These are phyloP conservation scores for Anagrus nilaparvatae DNA, from an alignment of 1,140 invertebrate species.

Conservation along the genomic window DNA sequence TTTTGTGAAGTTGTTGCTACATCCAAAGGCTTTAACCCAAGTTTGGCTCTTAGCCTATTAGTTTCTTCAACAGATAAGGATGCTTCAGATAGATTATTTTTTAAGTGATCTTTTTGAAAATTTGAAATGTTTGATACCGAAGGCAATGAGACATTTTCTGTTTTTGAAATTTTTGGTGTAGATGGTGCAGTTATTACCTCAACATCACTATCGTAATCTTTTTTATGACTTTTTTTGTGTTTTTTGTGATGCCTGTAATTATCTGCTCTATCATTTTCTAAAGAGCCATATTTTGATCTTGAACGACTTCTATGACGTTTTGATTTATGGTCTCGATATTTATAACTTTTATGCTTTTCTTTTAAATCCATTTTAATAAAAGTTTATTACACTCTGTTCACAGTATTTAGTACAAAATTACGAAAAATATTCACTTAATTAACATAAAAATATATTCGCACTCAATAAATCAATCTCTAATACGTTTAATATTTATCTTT, in stretches of 20 bases:
- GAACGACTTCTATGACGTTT: slow-evolving; percentile 44
- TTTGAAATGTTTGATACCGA: slow-evolving; percentile 36
- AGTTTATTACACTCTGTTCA: too few species aligned
- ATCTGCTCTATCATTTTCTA: slow-evolving; percentile 39
- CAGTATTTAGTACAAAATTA: too few species aligned
- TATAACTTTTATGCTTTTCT: slow-evolving; percentile 44
- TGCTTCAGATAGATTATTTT: slow-evolving; percentile 41
- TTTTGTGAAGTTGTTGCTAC: slow-evolving; percentile 40
- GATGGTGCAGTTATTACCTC: slow-evolving; percentile 33
- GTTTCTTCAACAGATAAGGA: slow-evolving; percentile 81
- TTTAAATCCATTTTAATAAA: slow-evolving; percentile 48
- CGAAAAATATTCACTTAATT: too few species aligned
- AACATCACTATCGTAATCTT: slow-evolving; percentile 48
- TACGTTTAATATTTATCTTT: too few species aligned
- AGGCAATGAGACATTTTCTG: slow-evolving; percentile 31
- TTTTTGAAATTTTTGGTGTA: slow-evolving; percentile 35
- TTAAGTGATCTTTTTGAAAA: too few species aligned
- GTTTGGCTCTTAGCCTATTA: slow-evolving; percentile 80
- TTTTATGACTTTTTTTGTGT: slow-evolving; percentile 47
- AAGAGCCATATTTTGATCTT: slow-evolving; percentile 34
- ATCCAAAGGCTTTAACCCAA: slow-evolving; percentile 87
- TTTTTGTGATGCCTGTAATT: slow-evolving; percentile 50
- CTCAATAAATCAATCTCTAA: too few species aligned
- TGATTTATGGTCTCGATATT: slow-evolving; percentile 41
- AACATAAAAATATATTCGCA: too few species aligned